Conservation (phyloP, 2,113 vertebrate genomes). For the Rutilus rutilus region DNA sequence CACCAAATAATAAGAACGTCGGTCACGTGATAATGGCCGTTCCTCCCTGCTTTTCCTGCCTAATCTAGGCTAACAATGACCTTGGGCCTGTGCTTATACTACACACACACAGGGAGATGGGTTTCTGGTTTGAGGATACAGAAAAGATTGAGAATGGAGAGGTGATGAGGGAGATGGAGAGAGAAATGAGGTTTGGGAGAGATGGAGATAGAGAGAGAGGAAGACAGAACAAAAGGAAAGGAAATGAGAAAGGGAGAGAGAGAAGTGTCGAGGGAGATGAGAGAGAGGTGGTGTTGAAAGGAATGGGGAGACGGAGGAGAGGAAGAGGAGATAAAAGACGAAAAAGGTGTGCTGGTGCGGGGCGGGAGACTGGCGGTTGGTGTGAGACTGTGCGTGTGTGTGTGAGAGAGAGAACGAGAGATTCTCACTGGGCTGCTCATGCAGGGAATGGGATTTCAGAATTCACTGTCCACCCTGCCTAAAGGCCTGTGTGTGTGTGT, state of each 20-base stretch:
- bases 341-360: constrained; percentile 29
- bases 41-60: constrained; percentile 27
- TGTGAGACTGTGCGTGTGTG: not conserved
- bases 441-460: constrained; percentile 52
- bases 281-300: constrained; percentile 27
- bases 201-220: constrained; percentile 1
- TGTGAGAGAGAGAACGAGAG: not conserved
- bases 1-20: constrained; percentile 48
- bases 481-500: not conserved
- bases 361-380: not conserved
- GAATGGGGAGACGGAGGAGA: constrained; percentile 29
- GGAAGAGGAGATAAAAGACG: constrained; percentile 49
- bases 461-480: constrained; percentile 47
- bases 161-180: constrained; percentile 24
- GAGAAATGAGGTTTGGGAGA: constrained; percentile 30
- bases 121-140: constrained; percentile 46
- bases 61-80: constrained; percentile 54
- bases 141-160: constrained; percentile 35
- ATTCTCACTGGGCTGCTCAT: constrained; percentile 44
- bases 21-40: constrained; percentile 31
- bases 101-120: constrained; percentile 49
- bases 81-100: constrained; percentile 40
- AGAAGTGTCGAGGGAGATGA: constrained; percentile 14
- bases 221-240: constrained; percentile 39
- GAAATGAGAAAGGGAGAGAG: constrained; percentile 22